Conservation (phyloP, 2,888 invertebrate species). For the Agonopterix subpropinquella region DNA sequence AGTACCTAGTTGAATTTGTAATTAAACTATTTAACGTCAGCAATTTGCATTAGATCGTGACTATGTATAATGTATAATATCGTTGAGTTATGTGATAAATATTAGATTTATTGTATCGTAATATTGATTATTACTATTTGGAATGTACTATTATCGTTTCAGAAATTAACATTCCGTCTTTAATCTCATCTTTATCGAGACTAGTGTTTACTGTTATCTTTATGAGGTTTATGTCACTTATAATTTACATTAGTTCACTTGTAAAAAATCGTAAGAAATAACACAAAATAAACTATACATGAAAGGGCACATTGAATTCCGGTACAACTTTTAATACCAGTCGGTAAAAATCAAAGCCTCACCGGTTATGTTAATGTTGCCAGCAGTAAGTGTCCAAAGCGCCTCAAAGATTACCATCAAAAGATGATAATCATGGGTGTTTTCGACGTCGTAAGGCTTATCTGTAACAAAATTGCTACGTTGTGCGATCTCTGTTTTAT, state of each 20-base stretch:
- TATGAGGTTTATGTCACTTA: too few relatives aligned
- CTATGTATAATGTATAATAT: too few relatives aligned
- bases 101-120: too few relatives aligned
- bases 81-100: too few relatives aligned
- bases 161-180: too few relatives aligned
- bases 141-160: too few relatives aligned
- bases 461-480: slow-evolving; percentile 72
- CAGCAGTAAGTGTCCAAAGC: slow-evolving; percentile 67
- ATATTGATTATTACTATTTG: too few relatives aligned
- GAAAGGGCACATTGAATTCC: slow-evolving; percentile 53
- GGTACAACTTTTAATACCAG: slow-evolving; percentile 27
- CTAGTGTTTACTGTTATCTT: too few relatives aligned
- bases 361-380: slow-evolving; percentile 61
- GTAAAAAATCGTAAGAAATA: not conserved
- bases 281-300: slow-evolving; percentile 15
- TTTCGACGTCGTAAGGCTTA: slow-evolving; percentile 75
- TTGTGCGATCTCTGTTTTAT: slow-evolving; percentile 61
- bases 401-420: slow-evolving; percentile 72
- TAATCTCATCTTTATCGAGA: too few relatives aligned
- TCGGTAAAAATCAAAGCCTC: slow-evolving; percentile 57
- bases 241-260: not conserved
- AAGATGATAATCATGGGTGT: slow-evolving; percentile 75
- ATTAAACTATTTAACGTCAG: too few relatives aligned
- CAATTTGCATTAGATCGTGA: too few relatives aligned
- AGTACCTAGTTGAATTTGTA: too few relatives aligned